Percentiles rank a stretch among this genome's conserved stretches.
phyloP scores from a whole-genome alignment of 2,797 vertebrate genomes.

The Malacoraja senta region DNA sequence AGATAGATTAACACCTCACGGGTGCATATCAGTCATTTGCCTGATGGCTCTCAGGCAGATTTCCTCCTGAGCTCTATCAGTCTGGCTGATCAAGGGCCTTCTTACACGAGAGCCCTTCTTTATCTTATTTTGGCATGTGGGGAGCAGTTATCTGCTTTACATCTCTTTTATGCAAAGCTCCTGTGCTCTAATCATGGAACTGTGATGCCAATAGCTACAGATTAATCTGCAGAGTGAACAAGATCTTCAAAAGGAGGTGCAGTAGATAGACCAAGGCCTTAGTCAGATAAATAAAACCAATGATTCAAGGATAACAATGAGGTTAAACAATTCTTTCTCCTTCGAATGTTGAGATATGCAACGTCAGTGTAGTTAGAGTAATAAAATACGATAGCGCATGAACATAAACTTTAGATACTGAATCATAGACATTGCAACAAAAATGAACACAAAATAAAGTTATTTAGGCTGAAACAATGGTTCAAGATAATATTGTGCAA shows the following conservation, averaged over 20 bases:
- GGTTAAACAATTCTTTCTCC: constrained; percentile 22
- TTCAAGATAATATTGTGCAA: background rate
- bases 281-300: background rate
- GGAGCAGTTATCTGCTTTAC: background rate
- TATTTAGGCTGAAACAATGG: constrained; percentile 10
- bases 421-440: background rate
- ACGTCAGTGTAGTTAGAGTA: background rate
- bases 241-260: background rate
- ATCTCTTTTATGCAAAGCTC: background rate
- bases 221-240: background rate
- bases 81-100: background rate
- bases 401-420: background rate
- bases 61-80: background rate
- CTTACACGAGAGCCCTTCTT: background rate
- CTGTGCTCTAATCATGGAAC: background rate
- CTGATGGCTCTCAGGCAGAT: background rate
- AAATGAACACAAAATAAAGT: background rate
- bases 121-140: background rate
- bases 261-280: background rate
- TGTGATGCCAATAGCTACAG: background rate
- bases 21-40: background rate
- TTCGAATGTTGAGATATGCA: background rate
- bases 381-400: background rate
- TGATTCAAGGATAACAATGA: background rate
- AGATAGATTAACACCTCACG: background rate